A percentile compares a stretch with the other conserved stretches of the same genome.
Conservation (phyloP, 2,888 invertebrate genomes). For the Plagodis pulveraria region DNA sequence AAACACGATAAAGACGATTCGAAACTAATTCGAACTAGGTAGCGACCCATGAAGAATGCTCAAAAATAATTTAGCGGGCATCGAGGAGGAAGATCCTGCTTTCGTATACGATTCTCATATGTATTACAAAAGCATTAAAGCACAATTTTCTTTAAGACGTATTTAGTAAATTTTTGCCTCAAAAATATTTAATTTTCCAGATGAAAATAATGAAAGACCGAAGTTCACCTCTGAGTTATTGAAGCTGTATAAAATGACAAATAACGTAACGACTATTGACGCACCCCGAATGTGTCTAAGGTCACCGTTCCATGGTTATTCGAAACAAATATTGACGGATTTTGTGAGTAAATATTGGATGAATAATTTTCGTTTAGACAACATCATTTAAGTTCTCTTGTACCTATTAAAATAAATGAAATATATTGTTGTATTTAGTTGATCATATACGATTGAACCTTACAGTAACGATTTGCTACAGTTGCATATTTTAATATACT, state of each 20-base stretch:
- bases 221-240: conserved; percentile 73
- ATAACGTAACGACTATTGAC: conserved; percentile 72
- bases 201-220: conserved; percentile 65
- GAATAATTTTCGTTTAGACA: too few species aligned
- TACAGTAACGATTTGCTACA: too few species aligned
- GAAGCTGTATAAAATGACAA: conserved; percentile 67
- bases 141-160: conserved; percentile 26
- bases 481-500: too few species aligned
- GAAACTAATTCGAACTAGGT: conserved; percentile 73
- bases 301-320: conserved; percentile 80
- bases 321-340: conserved; percentile 72
- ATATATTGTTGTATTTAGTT: too few species aligned
- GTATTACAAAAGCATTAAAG: conserved; percentile 70
- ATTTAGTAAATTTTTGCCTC: conserved; percentile 22
- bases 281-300: conserved; percentile 69
- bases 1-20: conserved; percentile 73
- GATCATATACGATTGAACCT: too few species aligned
- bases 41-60: conserved; percentile 79
- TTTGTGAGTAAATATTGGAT: too few species aligned
- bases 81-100: conserved; percentile 71
- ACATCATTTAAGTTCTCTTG: too few species aligned
- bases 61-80: conserved; percentile 71
- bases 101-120: conserved; percentile 78
- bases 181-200: conserved; percentile 52
- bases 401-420: too few species aligned